Evolutionary conservation across 2,797 vertebrate species (phyloP), one percentile per base, ranked within the genome.

Genomic region (Centroberyx gerrardi): DNA sequence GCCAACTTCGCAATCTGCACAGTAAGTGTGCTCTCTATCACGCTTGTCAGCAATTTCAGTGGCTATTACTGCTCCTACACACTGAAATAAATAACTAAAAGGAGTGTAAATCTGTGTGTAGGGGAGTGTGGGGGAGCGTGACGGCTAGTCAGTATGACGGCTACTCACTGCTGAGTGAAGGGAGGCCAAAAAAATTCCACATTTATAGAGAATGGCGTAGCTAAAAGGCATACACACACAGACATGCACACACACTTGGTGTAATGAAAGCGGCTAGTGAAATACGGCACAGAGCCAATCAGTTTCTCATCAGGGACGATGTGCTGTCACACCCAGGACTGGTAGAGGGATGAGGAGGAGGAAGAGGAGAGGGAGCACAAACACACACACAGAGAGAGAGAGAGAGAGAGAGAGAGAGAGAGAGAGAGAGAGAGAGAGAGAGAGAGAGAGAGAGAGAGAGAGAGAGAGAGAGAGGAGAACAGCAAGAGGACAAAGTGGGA

Each of bases 21-120:
- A 62, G 75, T 65, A 10, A 62, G 68, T 29, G 12, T 1, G 15
- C 31, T 18, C 78, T 66, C 72, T 38, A 62, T 44, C 69, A 62
- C 64, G 58, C 27, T 8, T 33, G 74, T 90, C 84, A 72, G 87
- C 90, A 80, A 65, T 88, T 87, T 83, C 3, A 65, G 0, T 55
- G 56, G 22, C 75, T 55, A 76, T 83, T 74, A 74, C 82, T 71
- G 78, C 81, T 84, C 54, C 72, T 54, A 70, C 78, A 82, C 74
- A 54, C 69, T 78, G 66, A 71, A 79, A 82, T 75, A 87, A 88
- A 86, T 86, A 87, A 90, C 78, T 67, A 38, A 31, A n/a, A 71
- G 59, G 73, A 84, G 59, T 49, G 64, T 78, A 75, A 86, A 84
- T 80, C 76, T 81, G 80, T 62, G 78, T 8, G 46, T 4, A 22